Evolutionary conservation across 2,113 vertebrate species (phyloP), one percentile per base, ranked within the genome.

Genomic region (Atlantisia rogersi): DNA sequence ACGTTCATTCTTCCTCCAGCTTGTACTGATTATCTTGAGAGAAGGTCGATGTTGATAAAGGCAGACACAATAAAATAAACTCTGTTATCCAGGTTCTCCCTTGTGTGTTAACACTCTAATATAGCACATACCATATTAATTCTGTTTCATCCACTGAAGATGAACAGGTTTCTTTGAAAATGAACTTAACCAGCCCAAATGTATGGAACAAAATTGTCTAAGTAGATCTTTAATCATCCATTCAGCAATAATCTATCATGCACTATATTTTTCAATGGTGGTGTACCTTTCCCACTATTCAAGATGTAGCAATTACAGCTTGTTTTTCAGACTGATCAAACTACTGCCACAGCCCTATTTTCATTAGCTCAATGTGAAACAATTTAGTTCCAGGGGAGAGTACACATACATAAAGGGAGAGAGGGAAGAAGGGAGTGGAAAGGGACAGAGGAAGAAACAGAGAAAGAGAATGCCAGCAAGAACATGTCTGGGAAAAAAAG

Each of bases 1-100:
- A 91, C 40, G 70, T 32, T 96, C 97, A 95, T 97, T 97, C 94
- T 96, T 97, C 92, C 87, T 92, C 77, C 96, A 98, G 97, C 98
- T 98, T 98, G 98, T 94, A 86, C 92, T 98, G 97, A 98, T 98
- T 98, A 98, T 95, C 97, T 97, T 68, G 21, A 95, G 94, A 97
- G 97, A 96, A 97, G 97, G 95, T 90, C 87, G 74, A 96, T 91
- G 96, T 98, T 98, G 98, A 98, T 98, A 98, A 98, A 98, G 98
- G 96, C 85, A 98, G 97, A 98, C 97, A 97, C 92, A 97, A 95
- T 97, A 97, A 98, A 98, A 98, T 97, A 97, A 97, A 95, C 92
- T 89, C 78, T 96, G 97, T 94, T 97, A 97, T 94, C 96, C 95
- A 93, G 77, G 77, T 69, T 92, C 74, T 92, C 94, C 90, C 92